A percentile compares a stretch with the other conserved stretches of the same genome.
phyloP scores from a whole-genome alignment of 2,888 invertebrate species.

The Tetrapedia diversipes region DNA sequence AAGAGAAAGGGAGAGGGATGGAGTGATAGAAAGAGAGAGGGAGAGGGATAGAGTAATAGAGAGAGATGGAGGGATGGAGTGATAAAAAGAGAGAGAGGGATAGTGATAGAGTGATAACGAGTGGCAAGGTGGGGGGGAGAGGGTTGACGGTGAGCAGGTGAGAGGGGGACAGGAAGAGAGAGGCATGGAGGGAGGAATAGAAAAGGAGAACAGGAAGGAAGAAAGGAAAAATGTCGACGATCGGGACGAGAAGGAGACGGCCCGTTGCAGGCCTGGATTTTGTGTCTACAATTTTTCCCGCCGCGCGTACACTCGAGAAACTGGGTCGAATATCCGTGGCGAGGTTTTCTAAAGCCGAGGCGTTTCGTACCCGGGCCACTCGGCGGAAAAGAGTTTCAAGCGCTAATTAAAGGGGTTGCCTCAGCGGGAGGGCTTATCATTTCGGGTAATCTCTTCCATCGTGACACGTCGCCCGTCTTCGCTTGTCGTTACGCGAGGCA shows the following conservation, averaged over 20 bases:
- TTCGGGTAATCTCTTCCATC: constrained; percentile 37
- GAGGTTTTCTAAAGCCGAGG: constrained; percentile 59
- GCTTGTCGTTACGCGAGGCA: background rate
- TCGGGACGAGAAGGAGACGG: constrained; percentile 36
- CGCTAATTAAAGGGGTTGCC: constrained; percentile 57
- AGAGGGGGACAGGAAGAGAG: no score
- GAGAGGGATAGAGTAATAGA: no score
- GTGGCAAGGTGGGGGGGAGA: background rate
- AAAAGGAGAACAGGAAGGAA: no score
- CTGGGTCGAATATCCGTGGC: constrained; percentile 62
- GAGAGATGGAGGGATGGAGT: no score
- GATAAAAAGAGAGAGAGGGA: no score
- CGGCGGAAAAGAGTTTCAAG: constrained; percentile 45
- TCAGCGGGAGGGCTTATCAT: constrained; percentile 28
- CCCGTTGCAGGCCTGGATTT: constrained; percentile 31
- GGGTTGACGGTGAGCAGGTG: background rate
- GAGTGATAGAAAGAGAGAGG: no score
- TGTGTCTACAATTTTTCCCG: constrained; percentile 33
- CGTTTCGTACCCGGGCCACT: constrained; percentile 45
- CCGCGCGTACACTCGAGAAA: constrained; percentile 57
- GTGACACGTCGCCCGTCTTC: constrained; percentile 11
- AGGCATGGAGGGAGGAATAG: no score
- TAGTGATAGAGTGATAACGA: no score
- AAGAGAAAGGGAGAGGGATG: background rate
- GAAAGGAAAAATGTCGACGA: no score